Evolutionary conservation across 2,113 vertebrate species (phyloP).

Genomic region (Micronycteris hirsuta): DNA sequence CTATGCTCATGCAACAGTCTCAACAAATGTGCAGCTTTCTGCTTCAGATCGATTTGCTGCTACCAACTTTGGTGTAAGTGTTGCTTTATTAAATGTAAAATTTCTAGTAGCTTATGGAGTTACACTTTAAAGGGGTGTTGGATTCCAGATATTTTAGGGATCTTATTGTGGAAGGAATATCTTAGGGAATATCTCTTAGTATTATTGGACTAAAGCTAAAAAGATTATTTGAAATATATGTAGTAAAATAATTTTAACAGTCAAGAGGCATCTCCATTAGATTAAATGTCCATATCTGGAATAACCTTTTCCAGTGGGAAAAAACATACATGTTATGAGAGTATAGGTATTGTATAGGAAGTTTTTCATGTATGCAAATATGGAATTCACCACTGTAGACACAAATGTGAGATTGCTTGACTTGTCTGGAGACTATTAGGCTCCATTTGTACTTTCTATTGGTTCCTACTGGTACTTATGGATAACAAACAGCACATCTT

Average conservation of each 20-base stretch:
- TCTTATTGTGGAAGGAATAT: background rate
- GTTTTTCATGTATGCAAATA: background rate
- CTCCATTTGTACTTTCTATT: background rate
- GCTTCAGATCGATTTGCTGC: slow-evolving; percentile 97
- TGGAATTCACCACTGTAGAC: background rate
- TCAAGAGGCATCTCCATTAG: background rate
- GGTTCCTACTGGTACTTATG: background rate
- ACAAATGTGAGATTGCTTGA: background rate
- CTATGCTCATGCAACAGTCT: slow-evolving; percentile 95
- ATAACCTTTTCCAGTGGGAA: background rate
- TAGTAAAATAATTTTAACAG: background rate
- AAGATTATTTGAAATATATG: background rate
- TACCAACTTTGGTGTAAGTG: slow-evolving; percentile 96
- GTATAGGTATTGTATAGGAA: background rate
- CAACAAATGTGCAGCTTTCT: slow-evolving; percentile 90
- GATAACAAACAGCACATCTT: background rate
- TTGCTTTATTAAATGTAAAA: background rate
- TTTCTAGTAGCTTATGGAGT: background rate
- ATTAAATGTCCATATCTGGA: background rate
- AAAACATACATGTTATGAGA: background rate
- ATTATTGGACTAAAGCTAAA: background rate
- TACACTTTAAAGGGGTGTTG: background rate
- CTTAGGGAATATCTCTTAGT: background rate
- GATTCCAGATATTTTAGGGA: background rate
- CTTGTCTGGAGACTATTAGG: background rate